Evolutionary conservation across 1,140 invertebrate genomes (phyloP).

Genomic region (Scylla paramamosain): DNA sequence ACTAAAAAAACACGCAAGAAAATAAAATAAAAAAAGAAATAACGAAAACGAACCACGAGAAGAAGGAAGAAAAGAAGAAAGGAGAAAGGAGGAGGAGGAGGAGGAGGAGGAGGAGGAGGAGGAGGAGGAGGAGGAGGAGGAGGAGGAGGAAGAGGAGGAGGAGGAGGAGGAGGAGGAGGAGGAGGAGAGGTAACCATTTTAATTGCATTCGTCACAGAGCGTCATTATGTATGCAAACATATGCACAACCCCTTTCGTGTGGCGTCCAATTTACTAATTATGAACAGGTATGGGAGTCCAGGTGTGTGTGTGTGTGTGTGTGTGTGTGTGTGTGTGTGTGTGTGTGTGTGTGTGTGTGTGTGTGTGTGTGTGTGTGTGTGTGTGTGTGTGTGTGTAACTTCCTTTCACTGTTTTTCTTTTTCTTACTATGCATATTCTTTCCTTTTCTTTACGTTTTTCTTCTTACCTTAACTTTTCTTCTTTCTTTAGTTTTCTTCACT

Average conservation of each 20-base stretch:
- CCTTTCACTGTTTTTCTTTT: too few relatives aligned
- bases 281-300: not conserved
- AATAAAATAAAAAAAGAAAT: too few relatives aligned
- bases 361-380: not conserved
- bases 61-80: not conserved
- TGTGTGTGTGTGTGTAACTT: too few relatives aligned
- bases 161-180: not conserved
- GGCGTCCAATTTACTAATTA: not conserved
- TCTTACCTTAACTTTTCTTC: too few relatives aligned
- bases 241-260: not conserved
- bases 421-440: too few relatives aligned
- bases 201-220: not conserved
- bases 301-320: slow-evolving; percentile 10
- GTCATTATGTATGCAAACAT: not conserved
- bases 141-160: not conserved
- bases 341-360: slow-evolving; percentile 20
- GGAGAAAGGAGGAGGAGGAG: not conserved
- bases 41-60: not conserved
- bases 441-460: too few relatives aligned
- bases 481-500: too few relatives aligned
- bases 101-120: not conserved
- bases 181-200: slow-evolving; percentile 28
- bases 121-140: not conserved
- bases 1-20: not conserved
- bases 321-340: slow-evolving; percentile 20